Conservation (phyloP, 2,113 vertebrate species). For the Ciconia boyciana region DNA sequence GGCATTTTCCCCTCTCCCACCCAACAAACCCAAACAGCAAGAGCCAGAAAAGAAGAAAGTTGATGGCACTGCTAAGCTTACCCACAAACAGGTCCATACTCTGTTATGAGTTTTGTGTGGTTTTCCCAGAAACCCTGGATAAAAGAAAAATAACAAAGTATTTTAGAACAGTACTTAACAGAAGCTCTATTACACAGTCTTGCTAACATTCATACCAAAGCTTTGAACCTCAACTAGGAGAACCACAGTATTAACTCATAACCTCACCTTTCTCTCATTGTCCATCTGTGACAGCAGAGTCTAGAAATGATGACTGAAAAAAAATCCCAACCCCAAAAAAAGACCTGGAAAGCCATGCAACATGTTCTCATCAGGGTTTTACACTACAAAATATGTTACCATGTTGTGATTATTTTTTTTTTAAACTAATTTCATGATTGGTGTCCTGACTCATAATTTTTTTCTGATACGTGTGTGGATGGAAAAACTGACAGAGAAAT, state of each 20-base stretch:
- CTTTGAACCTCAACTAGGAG: neutral
- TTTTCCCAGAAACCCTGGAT: slow-evolving; percentile 80
- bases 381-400: neutral
- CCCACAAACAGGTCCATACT: slow-evolving; percentile 83
- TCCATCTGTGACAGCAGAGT: neutral
- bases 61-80: slow-evolving; percentile 51
- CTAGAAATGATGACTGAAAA: neutral
- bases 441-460: neutral
- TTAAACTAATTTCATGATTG: neutral
- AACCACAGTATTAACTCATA: neutral
- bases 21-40: neutral
- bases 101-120: slow-evolving; percentile 72
- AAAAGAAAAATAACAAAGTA: neutral
- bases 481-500: neutral
- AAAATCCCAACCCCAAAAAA: neutral
- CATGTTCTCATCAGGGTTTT: neutral
- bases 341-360: neutral
- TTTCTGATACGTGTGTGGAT: neutral
- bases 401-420: neutral
- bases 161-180: neutral
- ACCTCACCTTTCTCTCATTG: neutral
- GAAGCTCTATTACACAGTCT: neutral
- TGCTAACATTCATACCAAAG: neutral
- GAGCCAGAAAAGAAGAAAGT: neutral
- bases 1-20: neutral